Base-by-base conservation (phyloP, 2,113 vertebrate species). In the Chaenocephalus aceratus region DNA sequence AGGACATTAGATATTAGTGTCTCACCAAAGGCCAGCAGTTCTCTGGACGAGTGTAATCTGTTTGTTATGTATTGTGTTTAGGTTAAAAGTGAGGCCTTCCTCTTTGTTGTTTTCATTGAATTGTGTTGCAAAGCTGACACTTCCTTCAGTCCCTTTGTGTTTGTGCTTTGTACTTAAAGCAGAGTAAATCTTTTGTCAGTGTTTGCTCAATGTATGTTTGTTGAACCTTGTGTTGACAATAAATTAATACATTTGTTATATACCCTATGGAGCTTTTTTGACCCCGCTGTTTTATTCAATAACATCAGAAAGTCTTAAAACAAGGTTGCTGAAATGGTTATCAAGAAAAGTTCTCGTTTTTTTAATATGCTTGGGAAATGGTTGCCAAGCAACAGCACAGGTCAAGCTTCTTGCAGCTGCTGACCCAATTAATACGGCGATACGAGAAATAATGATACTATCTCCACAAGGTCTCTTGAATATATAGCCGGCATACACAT, bases 311-410 rank as follows among this genome's bases (percentile, higher is more conserved):
- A 76, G 59, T 61, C 57, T 77, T 71, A 23, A 16, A 83, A 66
- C 15, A 54, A 64, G 56, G 67, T 72, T 58, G 14, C 46, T 79
- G 15, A 44, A 80, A 48, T 84, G 4, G 3, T 88, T 82, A 73
- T 72, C 6, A 34, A 62, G 69, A 74, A 80, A 83, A 84, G 70
- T 88, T 87, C 23, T 76, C 64, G 51, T 84, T 89, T 45, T 77
- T 80, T 64, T 75, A 75, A 77, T 83, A 79, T 63, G 44, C 83
- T 84, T 65, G 70, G 82, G 70, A 89, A 79, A 80, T 75, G 54
- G 93, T 95, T 94, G 90, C 94, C 85, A 94, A 78, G 92, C 91
- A 94, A 94, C 93, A 76, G 75, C 61, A 67, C 76, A 86, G 89
- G 83, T 89, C 86, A 83, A 86, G 80, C 77, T 85, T 69, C 71